Base-by-base conservation (phyloP, 2,888 invertebrate species). In the Harpalus rubripes region DNA sequence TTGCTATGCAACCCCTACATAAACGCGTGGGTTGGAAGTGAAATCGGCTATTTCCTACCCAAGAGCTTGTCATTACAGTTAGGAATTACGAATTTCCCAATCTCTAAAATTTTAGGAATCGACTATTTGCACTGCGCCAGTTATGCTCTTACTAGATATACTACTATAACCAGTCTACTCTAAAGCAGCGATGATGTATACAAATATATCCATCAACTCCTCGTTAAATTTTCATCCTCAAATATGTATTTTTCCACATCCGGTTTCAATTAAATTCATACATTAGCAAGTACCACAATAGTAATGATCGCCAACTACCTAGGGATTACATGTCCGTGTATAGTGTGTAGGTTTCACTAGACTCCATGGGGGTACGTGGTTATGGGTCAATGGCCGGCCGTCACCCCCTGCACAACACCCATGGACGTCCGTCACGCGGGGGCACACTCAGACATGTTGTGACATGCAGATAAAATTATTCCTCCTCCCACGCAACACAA, bases 341-440 rank as follows among this genome's bases (percentile, higher is more conserved):
- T 8, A 63, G 1, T 63, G 18, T 63, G 63, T 63, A 63, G 18
- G 18, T 63, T 18, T 63, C 72, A 18, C 8, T 41, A 44, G 18
- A 74, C 7, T 44, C 72, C 72, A 74, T 74, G 72, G 72, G 39
- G 72, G 72, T 44, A 41, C 44, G 72, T 41, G 72, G 44, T 74
- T 44, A 74, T 68, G 68, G 44, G 44, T 74, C 41, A 74, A 16
- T 22, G 44, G 18, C 72, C 44, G 44, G 41, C 18, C 15, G 12
- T 74, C 41, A 74, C 72, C 22, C 72, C 41, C 41, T 68, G 32
- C 32, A 32, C 32, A 32, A 32, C 44, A 22, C 63, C 26, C 63
- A 63, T 63, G 22, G 22, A 12, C 63, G 63, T 22, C 63, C 63
- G 63, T 63, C 12, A 16, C 22, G 63, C 63, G 63, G 63, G 63